Conservation (phyloP, 2,888 invertebrate genomes). For the Anaspis maculata region DNA sequence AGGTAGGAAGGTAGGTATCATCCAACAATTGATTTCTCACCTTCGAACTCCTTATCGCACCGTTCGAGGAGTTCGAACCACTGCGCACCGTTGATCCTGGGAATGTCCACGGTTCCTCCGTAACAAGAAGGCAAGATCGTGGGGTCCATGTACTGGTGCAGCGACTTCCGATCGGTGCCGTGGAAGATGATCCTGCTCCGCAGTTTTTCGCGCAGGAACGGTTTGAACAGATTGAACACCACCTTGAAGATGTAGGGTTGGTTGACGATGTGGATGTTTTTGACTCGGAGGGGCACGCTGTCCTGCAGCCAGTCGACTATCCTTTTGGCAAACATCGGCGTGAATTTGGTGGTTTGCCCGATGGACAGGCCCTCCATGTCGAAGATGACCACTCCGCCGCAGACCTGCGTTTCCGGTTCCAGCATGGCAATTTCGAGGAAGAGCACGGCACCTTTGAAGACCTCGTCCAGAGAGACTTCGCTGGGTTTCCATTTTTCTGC, state of each 20-base stretch:
- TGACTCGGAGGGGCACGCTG: conserved; percentile 74
- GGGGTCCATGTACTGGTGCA: conserved; percentile 64
- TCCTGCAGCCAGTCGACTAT: conserved; percentile 85
- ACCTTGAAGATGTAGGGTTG: conserved; percentile 87
- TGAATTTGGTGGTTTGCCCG: conserved; percentile 79
- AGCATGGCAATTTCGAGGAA: conserved; percentile 76
- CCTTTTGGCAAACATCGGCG: conserved; percentile 74
- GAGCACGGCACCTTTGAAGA: conserved; percentile 73
- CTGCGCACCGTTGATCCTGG: conserved; percentile 59
- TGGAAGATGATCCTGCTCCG: conserved; percentile 73
- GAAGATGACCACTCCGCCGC: conserved; percentile 72
- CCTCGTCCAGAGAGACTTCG: conserved; percentile 68
- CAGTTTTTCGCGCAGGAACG: conserved; percentile 80
- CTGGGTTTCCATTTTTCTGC: conserved; percentile 77
- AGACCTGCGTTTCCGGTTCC: conserved; percentile 67
- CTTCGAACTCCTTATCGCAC: conserved; percentile 68
- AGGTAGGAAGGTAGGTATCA: too few species aligned
- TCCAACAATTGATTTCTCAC: too few species aligned
- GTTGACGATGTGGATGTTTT: conserved; percentile 82
- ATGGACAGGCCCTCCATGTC: conserved; percentile 79
- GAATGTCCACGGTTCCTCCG: conserved; percentile 63
- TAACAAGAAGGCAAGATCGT: conserved; percentile 64
- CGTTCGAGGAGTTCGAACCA: conserved; percentile 65
- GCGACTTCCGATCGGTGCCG: conserved; percentile 63
- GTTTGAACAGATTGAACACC: conserved; percentile 82